Percentiles rank a stretch among this genome's conserved stretches.
Evolutionary conservation across 2,888 invertebrate species (phyloP).

Genomic region (Drosophila sordidula): DNA sequence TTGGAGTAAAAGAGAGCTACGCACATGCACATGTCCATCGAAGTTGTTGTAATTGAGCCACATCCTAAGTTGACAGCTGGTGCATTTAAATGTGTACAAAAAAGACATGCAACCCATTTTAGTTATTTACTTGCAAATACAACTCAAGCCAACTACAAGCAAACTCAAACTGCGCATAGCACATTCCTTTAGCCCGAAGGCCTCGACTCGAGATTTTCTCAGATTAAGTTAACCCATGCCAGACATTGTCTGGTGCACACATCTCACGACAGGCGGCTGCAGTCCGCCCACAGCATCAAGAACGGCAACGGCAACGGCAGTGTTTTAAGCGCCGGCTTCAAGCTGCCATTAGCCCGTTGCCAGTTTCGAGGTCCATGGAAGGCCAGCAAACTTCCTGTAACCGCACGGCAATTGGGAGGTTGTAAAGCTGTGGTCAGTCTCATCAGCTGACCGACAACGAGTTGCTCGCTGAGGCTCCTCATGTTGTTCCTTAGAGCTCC

Average conservation of each 20-base stretch:
- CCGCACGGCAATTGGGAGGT: constrained; percentile 13
- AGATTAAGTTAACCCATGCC: constrained; percentile 15
- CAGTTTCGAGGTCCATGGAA: constrained; percentile 12
- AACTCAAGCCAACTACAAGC: too few relatives aligned
- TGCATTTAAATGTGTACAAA: constrained; percentile 21
- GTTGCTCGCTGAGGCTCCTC: constrained; percentile 28
- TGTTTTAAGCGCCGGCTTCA: constrained; percentile 40
- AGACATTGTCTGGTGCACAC: constrained; percentile 38
- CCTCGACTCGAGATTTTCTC: background rate
- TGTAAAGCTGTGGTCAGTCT: constrained; percentile 36
- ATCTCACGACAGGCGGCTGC: constrained; percentile 50
- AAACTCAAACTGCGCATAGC: constrained; percentile 22
- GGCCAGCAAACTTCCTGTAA: constrained; percentile 41
- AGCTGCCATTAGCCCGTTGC: constrained; percentile 1
- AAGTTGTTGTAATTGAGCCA: constrained; percentile 31
- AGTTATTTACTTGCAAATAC: too few relatives aligned
- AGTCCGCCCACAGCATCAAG: constrained; percentile 14
- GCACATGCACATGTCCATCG: constrained; percentile 1
- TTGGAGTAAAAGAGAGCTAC: background rate
- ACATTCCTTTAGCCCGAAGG: constrained; percentile 19
- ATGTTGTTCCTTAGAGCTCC: background rate
- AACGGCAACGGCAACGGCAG: constrained; percentile 34
- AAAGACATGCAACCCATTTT: background rate
- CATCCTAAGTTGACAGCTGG: constrained; percentile 32
- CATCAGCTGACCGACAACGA: constrained; percentile 44